phyloP scores from a whole-genome alignment of 2,797 vertebrate species.

The Arnoldichthys spilopterus region DNA sequence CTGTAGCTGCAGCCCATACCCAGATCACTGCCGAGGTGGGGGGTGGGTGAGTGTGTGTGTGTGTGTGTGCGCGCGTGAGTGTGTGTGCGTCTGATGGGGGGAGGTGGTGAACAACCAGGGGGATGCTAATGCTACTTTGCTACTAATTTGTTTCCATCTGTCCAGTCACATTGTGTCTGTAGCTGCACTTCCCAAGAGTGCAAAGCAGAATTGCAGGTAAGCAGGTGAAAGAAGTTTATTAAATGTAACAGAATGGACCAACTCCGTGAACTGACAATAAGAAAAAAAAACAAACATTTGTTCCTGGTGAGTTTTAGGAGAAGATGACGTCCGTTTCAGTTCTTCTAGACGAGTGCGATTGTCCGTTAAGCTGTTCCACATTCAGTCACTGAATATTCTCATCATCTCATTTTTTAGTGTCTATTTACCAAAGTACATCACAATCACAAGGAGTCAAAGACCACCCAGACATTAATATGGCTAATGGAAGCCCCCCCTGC shows the following conservation, averaged over 20 bases:
- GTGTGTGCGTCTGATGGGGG: slow-evolving; percentile 59
- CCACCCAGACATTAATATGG: slow-evolving; percentile 2
- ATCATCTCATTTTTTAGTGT: slow-evolving; percentile 12
- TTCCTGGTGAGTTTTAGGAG: neutral
- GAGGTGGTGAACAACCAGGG: slow-evolving; percentile 63
- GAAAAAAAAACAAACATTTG: neutral
- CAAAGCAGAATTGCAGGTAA: slow-evolving; percentile 17
- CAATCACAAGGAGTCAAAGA: slow-evolving; percentile 5
- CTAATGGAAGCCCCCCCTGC: neutral
- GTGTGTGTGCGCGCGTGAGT: slow-evolving; percentile 63
- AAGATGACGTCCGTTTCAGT: neutral
- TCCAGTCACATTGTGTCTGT: slow-evolving; percentile 52
- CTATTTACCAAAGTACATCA: slow-evolving; percentile 5
- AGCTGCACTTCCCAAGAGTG: slow-evolving; percentile 38
- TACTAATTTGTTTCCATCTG: slow-evolving; percentile 78
- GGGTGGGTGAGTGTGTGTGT: slow-evolving; percentile 43
- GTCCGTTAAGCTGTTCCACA: too few species aligned
- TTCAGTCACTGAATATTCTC: neutral
- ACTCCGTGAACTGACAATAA: neutral
- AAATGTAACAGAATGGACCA: neutral
- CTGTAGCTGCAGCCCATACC: slow-evolving; percentile 21
- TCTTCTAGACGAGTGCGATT: too few species aligned
- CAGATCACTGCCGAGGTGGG: slow-evolving; percentile 24
- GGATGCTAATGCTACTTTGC: slow-evolving; percentile 76
- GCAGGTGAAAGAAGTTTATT: neutral